Evolutionary conservation across 2,113 vertebrate species (phyloP), one percentile per base, ranked within the genome.

Genomic region (Ameiurus melas): DNA sequence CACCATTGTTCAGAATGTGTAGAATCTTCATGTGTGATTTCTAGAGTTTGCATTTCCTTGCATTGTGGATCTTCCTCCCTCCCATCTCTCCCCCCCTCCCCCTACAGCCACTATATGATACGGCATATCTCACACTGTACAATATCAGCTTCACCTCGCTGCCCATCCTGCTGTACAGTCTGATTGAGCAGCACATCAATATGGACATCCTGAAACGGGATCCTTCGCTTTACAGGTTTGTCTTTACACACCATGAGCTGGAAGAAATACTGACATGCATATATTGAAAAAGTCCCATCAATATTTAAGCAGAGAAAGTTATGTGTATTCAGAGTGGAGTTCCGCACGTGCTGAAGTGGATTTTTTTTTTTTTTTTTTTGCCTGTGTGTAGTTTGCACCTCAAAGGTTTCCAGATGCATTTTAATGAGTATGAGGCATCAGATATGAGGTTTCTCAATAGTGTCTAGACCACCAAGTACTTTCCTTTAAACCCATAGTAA

Each of bases 101-200:
- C n/a, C 25, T 82, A 1, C 96, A 99, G 98, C 98, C 98, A 64
- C 96, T 99, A 89, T 99, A 98, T 0, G 98, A 99, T 87, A 99
- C 98, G 0, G 98, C 98, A 19, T 99, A 99, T 94, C 94, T 99
- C 93, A 99, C 98, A 27, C 95, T 99, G 87, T 99, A 99, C 96
- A 99, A 99, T 95, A 99, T 99, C 96, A 99, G 98, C 95, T 99
- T 99, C 93, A 99, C 98, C 8, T 99, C 98, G 83, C 97, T 99
- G 90, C 98, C 98, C 90, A 99, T 99, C 90, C 97, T 99, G 81
- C 94, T 99, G 89, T 98, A 99, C 81, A 97, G 98, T 91, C 97
- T 99, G 62, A 96, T 98, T 87, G 98, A 99, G 93, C 98, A 99
- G 91, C 98, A 99, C 87, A 96, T 99, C 75, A 94, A 97, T 93